Evolutionary conservation across 2,113 vertebrate species (phyloP).

Genomic region (Indicator indicator): DNA sequence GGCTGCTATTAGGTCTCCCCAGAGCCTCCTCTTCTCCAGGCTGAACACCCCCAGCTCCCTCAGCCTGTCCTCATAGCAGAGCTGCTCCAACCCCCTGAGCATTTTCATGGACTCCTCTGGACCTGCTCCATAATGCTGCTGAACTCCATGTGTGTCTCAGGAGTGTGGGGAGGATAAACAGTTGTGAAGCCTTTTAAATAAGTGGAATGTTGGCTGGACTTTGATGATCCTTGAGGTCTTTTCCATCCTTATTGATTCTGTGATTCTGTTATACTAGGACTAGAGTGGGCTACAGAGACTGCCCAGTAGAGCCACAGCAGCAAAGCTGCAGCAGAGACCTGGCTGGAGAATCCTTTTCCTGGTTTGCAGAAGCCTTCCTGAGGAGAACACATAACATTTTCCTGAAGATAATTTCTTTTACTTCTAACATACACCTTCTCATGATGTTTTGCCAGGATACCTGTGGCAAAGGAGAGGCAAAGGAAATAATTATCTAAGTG

Average conservation of each 20-base stretch:
- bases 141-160: background rate
- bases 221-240: no score
- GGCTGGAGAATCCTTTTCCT: background rate
- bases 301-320: background rate
- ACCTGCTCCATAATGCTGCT: background rate
- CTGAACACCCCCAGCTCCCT: no score
- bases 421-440: background rate
- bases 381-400: background rate
- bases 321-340: background rate
- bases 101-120: no score
- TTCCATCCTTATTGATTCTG: no score
- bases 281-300: background rate
- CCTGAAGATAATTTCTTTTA: background rate
- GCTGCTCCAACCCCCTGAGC: no score
- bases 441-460: background rate
- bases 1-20: no score
- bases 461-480: background rate
- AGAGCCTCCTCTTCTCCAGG: no score
- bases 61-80: no score
- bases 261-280: background rate
- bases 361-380: background rate
- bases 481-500: background rate
- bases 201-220: background rate
- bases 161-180: background rate
- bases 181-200: background rate